These are phyloP conservation scores for Sakesphorus luctuosus DNA, from an alignment of 2,113 vertebrate genomes.

Conservation along the genomic window DNA sequence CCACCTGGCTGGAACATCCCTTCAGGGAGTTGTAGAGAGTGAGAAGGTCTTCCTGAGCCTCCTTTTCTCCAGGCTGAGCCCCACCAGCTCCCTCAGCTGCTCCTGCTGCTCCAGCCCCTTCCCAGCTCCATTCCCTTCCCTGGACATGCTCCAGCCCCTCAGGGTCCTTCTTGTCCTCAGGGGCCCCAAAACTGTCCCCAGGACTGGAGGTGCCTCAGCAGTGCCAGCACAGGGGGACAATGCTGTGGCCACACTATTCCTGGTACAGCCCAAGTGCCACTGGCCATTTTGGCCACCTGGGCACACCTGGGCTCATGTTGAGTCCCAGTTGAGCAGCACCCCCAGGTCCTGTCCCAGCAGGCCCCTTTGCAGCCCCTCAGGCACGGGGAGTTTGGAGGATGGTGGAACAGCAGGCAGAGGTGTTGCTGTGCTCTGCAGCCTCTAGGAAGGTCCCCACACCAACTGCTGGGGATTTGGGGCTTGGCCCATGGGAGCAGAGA, in stretches of 20 bases:
- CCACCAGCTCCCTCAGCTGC: not conserved
- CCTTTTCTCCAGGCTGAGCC: not conserved
- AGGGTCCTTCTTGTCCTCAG: accelerated
- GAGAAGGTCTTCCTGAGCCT: not conserved
- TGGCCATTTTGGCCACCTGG: not conserved
- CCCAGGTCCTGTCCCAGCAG: not conserved
- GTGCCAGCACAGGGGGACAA: not conserved
- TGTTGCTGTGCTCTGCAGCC: not conserved
- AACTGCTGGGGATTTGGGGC: not conserved
- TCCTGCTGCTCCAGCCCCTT: not conserved
- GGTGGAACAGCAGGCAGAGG: not conserved
- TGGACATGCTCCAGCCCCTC: not conserved
- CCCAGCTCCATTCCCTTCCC: not conserved
- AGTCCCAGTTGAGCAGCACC: not conserved
- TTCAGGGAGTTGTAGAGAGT: not conserved
- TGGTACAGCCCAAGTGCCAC: not conserved
- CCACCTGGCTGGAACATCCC: not conserved
- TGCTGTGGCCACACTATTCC: not conserved
- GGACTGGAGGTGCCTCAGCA: not conserved
- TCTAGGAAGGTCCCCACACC: not conserved
- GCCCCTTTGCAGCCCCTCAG: not conserved
- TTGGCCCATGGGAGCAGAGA: not conserved
- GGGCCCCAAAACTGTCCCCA: not conserved
- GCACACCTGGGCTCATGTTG: not conserved
- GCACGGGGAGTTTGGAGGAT: not conserved